Evolutionary conservation across 2,113 vertebrate species (phyloP).

Genomic region (Dicrurus megarhynchus): DNA sequence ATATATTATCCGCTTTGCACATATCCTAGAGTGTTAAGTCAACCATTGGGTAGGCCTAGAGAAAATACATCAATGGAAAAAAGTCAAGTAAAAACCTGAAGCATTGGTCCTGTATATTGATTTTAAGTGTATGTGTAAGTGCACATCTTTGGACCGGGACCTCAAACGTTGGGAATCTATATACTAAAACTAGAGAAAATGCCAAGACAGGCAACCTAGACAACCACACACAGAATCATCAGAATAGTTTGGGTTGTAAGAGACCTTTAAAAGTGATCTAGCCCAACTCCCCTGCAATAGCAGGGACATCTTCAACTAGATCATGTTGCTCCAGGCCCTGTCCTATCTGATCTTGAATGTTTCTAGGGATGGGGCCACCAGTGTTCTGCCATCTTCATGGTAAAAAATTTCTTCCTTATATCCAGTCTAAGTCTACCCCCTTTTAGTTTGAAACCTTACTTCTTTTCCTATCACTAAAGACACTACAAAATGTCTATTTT

Average conservation of each 20-base stretch:
- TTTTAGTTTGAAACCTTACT: background rate
- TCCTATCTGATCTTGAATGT: background rate
- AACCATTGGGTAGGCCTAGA: background rate
- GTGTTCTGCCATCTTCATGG: background rate
- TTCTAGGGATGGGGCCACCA: background rate
- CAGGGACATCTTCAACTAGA: background rate
- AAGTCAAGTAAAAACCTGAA: no score
- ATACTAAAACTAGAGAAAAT: background rate
- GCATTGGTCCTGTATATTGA: background rate
- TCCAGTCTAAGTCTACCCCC: background rate
- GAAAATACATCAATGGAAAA: background rate
- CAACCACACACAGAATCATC: background rate
- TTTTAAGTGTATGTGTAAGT: background rate
- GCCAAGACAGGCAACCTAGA: background rate
- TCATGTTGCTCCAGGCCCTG: rapidly evolving
- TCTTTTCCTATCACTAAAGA: background rate
- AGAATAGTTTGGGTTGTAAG: background rate
- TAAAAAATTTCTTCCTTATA: background rate
- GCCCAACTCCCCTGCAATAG: background rate
- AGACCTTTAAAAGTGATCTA: background rate
- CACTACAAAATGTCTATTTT: background rate
- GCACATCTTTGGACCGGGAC: background rate
- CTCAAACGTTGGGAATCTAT: background rate
- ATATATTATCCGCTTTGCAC: background rate
- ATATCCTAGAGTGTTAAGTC: background rate